Evolutionary conservation across 2,888 invertebrate genomes (phyloP), one percentile per base, ranked within the genome.

Genomic region (Tetheella fluctuosa): DNA sequence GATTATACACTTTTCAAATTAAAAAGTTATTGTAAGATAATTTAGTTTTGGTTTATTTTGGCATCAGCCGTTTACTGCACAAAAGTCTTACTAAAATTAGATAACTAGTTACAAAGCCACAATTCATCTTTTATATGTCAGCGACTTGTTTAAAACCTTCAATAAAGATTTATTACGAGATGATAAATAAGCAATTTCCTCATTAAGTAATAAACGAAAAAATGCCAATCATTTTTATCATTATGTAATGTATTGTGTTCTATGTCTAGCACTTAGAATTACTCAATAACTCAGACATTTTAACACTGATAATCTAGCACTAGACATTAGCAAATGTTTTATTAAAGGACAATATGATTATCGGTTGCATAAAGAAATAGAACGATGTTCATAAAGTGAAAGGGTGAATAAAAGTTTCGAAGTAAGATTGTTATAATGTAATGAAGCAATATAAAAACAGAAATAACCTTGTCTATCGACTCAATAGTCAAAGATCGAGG

Each of bases 261-360:
- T 20, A 48, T 48, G 48, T 48, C 48, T 10, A 48, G 20, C 48
- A 20, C 10, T 48, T 48, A 48, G 20, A 10, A 48, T 48, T 48
- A 48, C 48, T 48, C 42, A 42, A 42, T 42, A 42, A 17, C n/a
- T n/a, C 42, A 42, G 42, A 42, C 42, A 42, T 42, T n/a, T 17
- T 42, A 42, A 17, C n/a, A 42, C n/a, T 42, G 15, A 39, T 15
- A 15, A 39, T 1, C 15, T n/a, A 42, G 48, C 48, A 20, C 17
- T 48, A 42, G 20, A 10, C n/a, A 48, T 48, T 48, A 30, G 20
- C 20, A 20, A 2, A 15, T 48, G 1, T 39, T 17, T n/a, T 42
- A 7, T 17, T 42, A 6, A 17, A 42, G 42, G 42, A 42, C 17
- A 42, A 17, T 42, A 42, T 42, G 7, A 17, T 17, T 42, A 42